A percentile compares a stretch with the other conserved stretches of the same genome.
phyloP scores from a whole-genome alignment of 2,888 invertebrate species.

The Epirrhoe tristata region DNA sequence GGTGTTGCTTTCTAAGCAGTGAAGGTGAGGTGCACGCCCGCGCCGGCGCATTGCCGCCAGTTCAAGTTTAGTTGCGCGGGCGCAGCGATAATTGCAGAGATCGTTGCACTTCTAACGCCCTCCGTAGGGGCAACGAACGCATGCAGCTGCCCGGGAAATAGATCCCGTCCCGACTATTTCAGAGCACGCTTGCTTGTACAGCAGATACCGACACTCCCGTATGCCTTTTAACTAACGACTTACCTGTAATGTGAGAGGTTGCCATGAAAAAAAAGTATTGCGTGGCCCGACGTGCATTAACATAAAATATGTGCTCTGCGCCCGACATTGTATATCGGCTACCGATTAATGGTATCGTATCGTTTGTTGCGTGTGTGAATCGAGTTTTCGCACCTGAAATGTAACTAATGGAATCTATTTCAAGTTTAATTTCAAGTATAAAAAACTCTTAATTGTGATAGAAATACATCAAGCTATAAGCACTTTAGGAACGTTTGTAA shows the following conservation, averaged over 20 bases:
- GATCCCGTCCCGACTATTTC: constrained; percentile 84
- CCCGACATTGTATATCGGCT: constrained; percentile 39
- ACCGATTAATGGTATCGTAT: constrained; percentile 37
- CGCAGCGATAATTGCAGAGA: constrained; percentile 76
- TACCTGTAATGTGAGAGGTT: constrained; percentile 72
- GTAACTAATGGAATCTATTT: constrained; percentile 21
- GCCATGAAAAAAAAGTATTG: constrained; percentile 48
- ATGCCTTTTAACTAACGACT: constrained; percentile 62
- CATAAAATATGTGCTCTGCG: constrained; percentile 41
- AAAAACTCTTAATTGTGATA: constrained; percentile 1
- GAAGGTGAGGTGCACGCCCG: constrained; percentile 79
- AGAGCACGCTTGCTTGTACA: constrained; percentile 72
- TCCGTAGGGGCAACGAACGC: constrained; percentile 81
- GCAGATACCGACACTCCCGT: constrained; percentile 64
- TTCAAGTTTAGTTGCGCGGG: constrained; percentile 80
- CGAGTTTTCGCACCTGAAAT: constrained; percentile 35
- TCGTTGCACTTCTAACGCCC: constrained; percentile 84
- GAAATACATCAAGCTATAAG: neutral
- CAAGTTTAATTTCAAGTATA: constrained; percentile 1
- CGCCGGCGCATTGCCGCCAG: constrained; percentile 68
- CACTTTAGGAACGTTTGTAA: neutral
- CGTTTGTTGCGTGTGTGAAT: constrained; percentile 32
- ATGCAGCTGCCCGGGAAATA: constrained; percentile 84
- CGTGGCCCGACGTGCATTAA: constrained; percentile 41
- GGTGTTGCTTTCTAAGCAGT: constrained; percentile 82